Percentiles rank a stretch among this genome's conserved stretches.
These are phyloP conservation scores for Spea multiplicata DNA, from an alignment of 2,113 vertebrate species.

Conservation along the genomic window DNA sequence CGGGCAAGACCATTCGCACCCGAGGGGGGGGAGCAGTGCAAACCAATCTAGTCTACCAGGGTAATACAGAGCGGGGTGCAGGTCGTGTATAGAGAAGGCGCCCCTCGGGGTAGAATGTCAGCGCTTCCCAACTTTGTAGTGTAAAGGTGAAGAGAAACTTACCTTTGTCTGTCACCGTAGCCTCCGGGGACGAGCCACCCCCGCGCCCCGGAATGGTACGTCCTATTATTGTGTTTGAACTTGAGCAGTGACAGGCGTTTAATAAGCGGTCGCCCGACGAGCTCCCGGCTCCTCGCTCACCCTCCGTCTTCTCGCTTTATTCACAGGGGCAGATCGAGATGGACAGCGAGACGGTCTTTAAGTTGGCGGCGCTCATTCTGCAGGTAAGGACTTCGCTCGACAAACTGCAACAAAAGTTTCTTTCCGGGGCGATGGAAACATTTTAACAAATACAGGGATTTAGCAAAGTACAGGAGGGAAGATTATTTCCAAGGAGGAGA, in stretches of 20 bases:
- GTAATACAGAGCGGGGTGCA: no score
- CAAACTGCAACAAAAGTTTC: neutral
- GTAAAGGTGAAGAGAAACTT: neutral
- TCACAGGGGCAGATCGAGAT: constrained; percentile 85
- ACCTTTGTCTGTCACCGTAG: neutral
- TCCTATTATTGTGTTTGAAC: constrained; percentile 65
- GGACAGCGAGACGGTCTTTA: constrained; percentile 86
- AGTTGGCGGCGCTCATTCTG: constrained; percentile 84
- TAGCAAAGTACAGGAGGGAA: no score
- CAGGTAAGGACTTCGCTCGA: constrained; percentile 77
- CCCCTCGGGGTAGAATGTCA: neutral
- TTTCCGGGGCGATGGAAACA: no score
- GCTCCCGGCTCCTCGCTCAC: neutral
- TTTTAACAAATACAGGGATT: no score
- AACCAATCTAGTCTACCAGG: neutral
- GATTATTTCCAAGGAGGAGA: no score
- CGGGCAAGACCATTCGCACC: constrained; percentile 4
- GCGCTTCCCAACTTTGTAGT: neutral
- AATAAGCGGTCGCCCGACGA: neutral
- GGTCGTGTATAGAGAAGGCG: no score
- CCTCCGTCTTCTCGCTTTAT: constrained; percentile 45
- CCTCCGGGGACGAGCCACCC: constrained; percentile 20
- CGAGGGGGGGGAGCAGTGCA: neutral
- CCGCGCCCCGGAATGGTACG: constrained; percentile 62
- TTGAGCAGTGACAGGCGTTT: constrained; percentile 55